Base-by-base conservation (phyloP, 2,113 vertebrate species). In the Brachionichthys hirsutus region DNA sequence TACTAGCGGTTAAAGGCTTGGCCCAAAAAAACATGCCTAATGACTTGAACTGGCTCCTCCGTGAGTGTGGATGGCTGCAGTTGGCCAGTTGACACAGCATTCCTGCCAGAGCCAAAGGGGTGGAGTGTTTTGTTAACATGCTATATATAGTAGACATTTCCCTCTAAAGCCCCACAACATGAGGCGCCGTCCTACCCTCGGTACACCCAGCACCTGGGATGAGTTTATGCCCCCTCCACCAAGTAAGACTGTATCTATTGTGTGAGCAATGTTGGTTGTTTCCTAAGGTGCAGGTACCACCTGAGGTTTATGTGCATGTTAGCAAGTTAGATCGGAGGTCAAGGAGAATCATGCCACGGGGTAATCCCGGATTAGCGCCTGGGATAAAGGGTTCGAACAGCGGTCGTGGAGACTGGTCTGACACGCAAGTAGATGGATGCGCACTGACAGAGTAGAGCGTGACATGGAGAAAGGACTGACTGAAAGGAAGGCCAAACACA, bases 301-400 rank as follows among this genome's bases (percentile, higher is more conserved):
- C 44, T 46, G 44, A 46, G 16, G 44, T 46, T 70, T 66, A 22
- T 42, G 18, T 67, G 48, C 16, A 16, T 76, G 56, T 63, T 19
- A 53, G n/a, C 51, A 55, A 66, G 54, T 46, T 48, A 71, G 40
- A 68, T 62, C 17, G 51, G 62, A 24, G 46, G 69, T 16, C 9
- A 52, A 67, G 59, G 46, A 70, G 75, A 65, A 78, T 66, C 70
- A 54, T 62, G 65, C 56, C 48, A 45, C 49, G 60, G 51, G 60
- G 67, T 87, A 88, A 90, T 90, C 84, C 78, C 65, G 81, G 84
- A 87, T 89, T 89, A 90, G 43, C 77, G 58, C 61, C 77, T 71
- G 84, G 77, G 67, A 81, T 57, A 10, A 22, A 4, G 48, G 80
- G 83, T 85, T 89, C 88, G 83, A 45, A 17, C 69, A 74, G 54